phyloP scores from a whole-genome alignment of 1,140 invertebrate species.

The Bombyx mandarina region DNA sequence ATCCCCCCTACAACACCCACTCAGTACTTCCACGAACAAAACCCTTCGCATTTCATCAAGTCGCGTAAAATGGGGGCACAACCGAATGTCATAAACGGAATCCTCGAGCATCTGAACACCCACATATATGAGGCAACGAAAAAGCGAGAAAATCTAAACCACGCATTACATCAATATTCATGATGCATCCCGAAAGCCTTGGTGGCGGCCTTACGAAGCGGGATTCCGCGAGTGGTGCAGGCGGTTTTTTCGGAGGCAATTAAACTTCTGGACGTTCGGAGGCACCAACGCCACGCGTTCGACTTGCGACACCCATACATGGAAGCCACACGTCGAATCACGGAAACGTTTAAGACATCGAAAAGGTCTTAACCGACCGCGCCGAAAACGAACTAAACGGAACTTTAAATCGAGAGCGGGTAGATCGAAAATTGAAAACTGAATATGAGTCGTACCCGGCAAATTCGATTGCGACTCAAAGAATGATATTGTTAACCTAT shows the following conservation, averaged over 20 bases:
- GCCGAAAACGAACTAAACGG: conserved; percentile 7
- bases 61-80: conserved; percentile 8
- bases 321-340: conserved; percentile 34
- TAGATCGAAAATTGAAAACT: background rate
- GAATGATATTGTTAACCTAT: conserved; percentile 37
- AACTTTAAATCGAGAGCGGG: conserved; percentile 10
- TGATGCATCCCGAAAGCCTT: conserved; percentile 49
- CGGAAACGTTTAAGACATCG: conserved; percentile 11
- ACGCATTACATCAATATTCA: conserved; percentile 56
- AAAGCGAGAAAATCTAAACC: conserved; percentile 46
- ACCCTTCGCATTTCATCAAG: conserved; percentile 8
- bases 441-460: conserved; percentile 4
- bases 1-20: no score
- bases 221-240: conserved; percentile 40
- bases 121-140: conserved; percentile 22
- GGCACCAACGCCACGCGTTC: conserved; percentile 45
- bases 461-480: conserved; percentile 18
- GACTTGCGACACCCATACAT: conserved; percentile 48
- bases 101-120: conserved; percentile 23
- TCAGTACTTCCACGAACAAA: background rate
- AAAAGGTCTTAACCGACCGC: conserved; percentile 11
- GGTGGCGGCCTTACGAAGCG: conserved; percentile 49
- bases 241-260: conserved; percentile 54
- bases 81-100: conserved; percentile 17
- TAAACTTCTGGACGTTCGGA: conserved; percentile 50